Evolutionary conservation across 2,797 vertebrate genomes (phyloP).

Genomic region (Crenuchus spilurus): DNA sequence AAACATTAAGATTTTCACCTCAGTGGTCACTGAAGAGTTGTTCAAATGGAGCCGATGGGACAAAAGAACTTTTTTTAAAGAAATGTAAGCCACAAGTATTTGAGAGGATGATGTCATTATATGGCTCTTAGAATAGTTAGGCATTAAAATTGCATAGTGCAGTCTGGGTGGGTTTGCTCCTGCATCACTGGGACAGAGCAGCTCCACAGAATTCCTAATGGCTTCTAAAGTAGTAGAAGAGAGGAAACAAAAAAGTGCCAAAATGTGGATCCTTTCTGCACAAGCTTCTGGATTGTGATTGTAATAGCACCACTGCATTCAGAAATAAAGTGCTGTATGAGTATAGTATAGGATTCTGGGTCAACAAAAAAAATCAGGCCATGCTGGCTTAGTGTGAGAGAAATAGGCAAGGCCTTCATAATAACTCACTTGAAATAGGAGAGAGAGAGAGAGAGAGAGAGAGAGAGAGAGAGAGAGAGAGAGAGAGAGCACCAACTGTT

Average conservation of each 20-base stretch:
- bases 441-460: not conserved
- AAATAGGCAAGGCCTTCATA: not conserved
- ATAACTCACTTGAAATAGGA: not conserved
- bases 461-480: not conserved
- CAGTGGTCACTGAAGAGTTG: slow-evolving; percentile 32
- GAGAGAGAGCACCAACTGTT: not conserved
- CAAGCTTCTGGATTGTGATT: too few relatives aligned
- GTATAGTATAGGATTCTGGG: too few relatives aligned
- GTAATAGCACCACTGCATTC: too few relatives aligned
- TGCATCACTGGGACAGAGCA: slow-evolving; percentile 7
- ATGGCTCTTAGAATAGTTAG: slow-evolving; percentile 45
- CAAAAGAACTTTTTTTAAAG: slow-evolving; percentile 40
- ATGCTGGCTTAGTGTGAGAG: not conserved
- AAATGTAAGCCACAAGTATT: slow-evolving; percentile 34
- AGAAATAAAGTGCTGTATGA: too few relatives aligned
- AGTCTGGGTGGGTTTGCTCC: slow-evolving; percentile 41
- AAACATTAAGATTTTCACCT: slow-evolving; percentile 44
- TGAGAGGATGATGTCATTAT: slow-evolving; percentile 52
- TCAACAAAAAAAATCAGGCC: too few relatives aligned
- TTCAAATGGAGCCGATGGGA: slow-evolving; percentile 38
- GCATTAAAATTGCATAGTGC: slow-evolving; percentile 55
- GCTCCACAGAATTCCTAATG: slow-evolving; percentile 29
- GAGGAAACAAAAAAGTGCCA: not conserved
- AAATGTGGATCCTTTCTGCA: not conserved
- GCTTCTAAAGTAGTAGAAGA: not conserved